phyloP scores from a whole-genome alignment of 35 echinoderm and acorn worm genomes.

The Amphiura filiformis region DNA sequence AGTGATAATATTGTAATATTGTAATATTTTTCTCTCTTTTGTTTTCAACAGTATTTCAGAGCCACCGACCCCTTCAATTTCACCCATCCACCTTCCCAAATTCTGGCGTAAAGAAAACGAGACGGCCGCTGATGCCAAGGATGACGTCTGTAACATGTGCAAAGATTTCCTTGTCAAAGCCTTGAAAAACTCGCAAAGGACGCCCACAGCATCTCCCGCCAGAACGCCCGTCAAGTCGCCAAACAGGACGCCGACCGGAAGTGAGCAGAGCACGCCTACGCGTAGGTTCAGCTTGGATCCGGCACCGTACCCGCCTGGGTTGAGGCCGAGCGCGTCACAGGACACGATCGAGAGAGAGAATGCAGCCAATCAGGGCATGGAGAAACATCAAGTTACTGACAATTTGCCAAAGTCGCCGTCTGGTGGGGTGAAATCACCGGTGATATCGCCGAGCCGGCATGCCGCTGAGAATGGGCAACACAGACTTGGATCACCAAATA shows the following conservation, averaged over 20 bases:
- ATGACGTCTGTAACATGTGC: constrained; percentile 31
- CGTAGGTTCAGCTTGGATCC: neutral
- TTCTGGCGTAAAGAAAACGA: constrained; percentile 23
- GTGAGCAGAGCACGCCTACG: neutral
- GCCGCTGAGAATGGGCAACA: no score
- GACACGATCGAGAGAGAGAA: neutral
- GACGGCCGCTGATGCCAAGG: neutral
- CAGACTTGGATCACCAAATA: neutral
- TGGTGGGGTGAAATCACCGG: no score
- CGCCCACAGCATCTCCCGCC: constrained; percentile 4
- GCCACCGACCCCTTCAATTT: constrained; percentile 22
- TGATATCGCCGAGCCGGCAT: no score
- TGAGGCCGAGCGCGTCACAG: neutral
- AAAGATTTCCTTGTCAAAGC: constrained; percentile 32
- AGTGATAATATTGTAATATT: no score
- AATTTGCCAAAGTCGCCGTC: no score
- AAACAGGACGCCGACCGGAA: neutral
- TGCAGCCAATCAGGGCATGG: neutral
- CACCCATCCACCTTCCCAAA: neutral
- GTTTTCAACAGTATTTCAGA: constrained; percentile 21
- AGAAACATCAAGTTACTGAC: no score
- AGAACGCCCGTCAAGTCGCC: neutral
- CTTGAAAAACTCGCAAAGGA: constrained; percentile 5
- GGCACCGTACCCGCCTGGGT: neutral
- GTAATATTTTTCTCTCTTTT: neutral